Percentiles rank a stretch among this genome's conserved stretches.
Evolutionary conservation across 2,797 vertebrate species (phyloP).

Genomic region (Falco peregrinus): DNA sequence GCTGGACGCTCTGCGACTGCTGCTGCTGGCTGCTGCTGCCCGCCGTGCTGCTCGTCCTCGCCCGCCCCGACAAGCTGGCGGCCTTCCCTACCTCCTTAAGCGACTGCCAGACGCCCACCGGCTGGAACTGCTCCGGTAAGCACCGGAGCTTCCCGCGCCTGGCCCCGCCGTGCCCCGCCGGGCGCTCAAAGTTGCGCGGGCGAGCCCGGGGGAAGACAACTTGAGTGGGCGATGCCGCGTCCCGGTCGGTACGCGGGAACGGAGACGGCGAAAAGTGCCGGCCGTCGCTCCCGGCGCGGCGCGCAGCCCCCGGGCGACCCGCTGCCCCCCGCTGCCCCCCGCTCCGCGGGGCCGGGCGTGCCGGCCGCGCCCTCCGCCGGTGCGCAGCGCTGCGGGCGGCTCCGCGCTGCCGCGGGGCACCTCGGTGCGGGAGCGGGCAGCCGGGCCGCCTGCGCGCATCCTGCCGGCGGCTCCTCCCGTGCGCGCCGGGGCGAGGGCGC

Average conservation of each 20-base stretch:
- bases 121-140: constrained; percentile 99
- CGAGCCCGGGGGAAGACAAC: neutral
- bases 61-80: constrained; percentile 91
- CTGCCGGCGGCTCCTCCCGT: neutral
- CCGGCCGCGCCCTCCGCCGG: constrained; percentile 28
- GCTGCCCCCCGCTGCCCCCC: rapidly evolving
- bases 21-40: constrained; percentile 84
- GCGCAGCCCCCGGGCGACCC: neutral
- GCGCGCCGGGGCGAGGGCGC: rapidly evolving
- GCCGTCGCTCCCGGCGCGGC: neutral
- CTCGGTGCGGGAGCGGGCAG: neutral
- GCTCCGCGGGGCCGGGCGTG: neutral
- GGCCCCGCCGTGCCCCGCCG: neutral
- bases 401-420: neutral
- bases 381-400: neutral
- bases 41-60: constrained; percentile 85
- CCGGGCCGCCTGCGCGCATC: neutral
- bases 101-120: constrained; percentile 98
- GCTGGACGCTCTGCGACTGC: constrained; percentile 87
- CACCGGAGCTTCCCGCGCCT: neutral
- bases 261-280: neutral
- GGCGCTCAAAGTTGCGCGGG: neutral
- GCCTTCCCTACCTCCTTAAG: constrained; percentile 97
- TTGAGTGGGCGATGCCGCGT: neutral
- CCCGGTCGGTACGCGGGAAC: neutral